A percentile compares a stretch with the other conserved stretches of the same genome.
These are phyloP conservation scores for Taenioides sp. DNA, from an alignment of 2,797 vertebrate genomes.

Conservation along the genomic window DNA sequence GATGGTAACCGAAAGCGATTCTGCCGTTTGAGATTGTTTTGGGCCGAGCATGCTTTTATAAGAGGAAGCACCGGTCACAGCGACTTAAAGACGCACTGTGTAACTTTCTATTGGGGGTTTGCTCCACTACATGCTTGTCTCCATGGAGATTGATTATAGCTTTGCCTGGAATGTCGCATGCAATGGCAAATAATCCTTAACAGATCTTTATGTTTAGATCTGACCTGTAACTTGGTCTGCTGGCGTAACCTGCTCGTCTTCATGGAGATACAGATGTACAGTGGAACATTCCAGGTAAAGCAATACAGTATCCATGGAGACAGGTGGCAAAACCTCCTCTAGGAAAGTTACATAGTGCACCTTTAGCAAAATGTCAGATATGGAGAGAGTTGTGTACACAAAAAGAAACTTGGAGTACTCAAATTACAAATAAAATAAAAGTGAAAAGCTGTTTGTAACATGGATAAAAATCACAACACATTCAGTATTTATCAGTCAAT, in stretches of 20 bases:
- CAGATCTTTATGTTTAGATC: neutral
- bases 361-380: neutral
- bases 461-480: neutral
- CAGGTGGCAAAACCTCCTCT: neutral
- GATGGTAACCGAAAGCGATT: slow-evolving; percentile 42
- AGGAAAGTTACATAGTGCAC: neutral
- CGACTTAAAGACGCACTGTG: slow-evolving; percentile 6
- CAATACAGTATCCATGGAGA: neutral
- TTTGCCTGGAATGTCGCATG: neutral
- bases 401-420: neutral
- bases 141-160: neutral
- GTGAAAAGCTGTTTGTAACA: neutral
- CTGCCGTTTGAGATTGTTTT: slow-evolving; percentile 36
- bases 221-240: neutral
- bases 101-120: too few species aligned
- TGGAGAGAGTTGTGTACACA: too few species aligned
- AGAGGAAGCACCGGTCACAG: slow-evolving; percentile 60
- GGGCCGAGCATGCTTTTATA: slow-evolving; percentile 57
- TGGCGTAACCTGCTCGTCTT: too few species aligned
- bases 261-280: too few species aligned
- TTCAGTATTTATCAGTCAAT: too few species aligned
- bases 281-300: too few species aligned
- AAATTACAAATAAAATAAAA: neutral
- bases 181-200: neutral
- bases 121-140: neutral